A percentile compares a stretch with the other conserved stretches of the same genome.
Evolutionary conservation across 1,140 invertebrate genomes (phyloP).

Genomic region (Megathymus violae): DNA sequence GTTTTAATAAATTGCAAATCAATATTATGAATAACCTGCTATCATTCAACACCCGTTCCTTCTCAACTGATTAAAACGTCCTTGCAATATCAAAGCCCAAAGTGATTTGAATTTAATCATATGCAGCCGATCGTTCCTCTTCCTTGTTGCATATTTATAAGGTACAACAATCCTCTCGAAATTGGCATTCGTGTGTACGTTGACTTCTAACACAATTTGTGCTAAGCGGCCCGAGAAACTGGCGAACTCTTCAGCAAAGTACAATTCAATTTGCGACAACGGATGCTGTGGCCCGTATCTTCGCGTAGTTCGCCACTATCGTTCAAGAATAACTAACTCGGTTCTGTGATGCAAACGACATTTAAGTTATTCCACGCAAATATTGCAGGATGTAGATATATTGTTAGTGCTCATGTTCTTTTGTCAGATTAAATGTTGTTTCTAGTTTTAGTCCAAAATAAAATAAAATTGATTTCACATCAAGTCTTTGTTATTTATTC

Average conservation of each 20-base stretch:
- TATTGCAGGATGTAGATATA: background rate
- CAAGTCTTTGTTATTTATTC: too few relatives aligned
- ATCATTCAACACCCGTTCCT: background rate
- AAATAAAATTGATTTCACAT: too few relatives aligned
- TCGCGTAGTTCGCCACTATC: slow-evolving; percentile 9
- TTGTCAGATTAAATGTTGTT: too few relatives aligned
- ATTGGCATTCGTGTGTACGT: slow-evolving; percentile 29
- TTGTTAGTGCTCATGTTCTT: background rate
- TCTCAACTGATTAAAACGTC: too few relatives aligned
- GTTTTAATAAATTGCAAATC: too few relatives aligned
- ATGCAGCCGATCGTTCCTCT: slow-evolving; percentile 7
- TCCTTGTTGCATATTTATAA: slow-evolving; percentile 24
- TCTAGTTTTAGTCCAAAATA: too few relatives aligned
- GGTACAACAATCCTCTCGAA: slow-evolving; percentile 26
- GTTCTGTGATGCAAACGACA: slow-evolving; percentile 17
- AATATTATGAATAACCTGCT: background rate
- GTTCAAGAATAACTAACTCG: slow-evolving; percentile 18
- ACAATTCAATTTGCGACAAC: slow-evolving; percentile 41
- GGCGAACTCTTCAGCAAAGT: slow-evolving; percentile 33
- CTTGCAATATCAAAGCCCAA: background rate
- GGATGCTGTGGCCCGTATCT: slow-evolving; percentile 27
- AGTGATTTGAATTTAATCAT: slow-evolving; percentile 11
- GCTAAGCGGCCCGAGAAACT: slow-evolving; percentile 26
- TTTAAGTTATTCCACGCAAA: slow-evolving; percentile 5
- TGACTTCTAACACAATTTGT: slow-evolving; percentile 29